Evolutionary conservation across 2,797 vertebrate species (phyloP).

Genomic region (Enteromius mattozi): DNA sequence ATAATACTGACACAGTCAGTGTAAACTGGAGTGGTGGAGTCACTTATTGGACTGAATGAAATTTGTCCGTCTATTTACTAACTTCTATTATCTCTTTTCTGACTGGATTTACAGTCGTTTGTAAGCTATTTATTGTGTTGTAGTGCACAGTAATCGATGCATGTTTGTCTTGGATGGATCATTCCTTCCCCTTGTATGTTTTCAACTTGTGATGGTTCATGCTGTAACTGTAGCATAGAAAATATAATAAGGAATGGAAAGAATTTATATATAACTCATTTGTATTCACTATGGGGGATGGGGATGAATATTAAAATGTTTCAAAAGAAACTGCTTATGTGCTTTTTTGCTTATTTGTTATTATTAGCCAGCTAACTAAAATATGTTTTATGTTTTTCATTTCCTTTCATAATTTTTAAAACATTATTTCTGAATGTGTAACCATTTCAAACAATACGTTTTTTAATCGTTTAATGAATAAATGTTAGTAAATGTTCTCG

Average conservation of each 20-base stretch:
- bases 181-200: slow-evolving; percentile 52
- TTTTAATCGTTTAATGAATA: background rate
- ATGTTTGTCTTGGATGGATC: slow-evolving; percentile 66
- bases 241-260: slow-evolving; percentile 70
- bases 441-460: fast-evolving
- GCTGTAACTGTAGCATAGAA: slow-evolving; percentile 72
- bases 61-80: slow-evolving; percentile 35
- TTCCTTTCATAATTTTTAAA: background rate
- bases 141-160: slow-evolving; percentile 67
- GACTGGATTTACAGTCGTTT: slow-evolving; percentile 78
- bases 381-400: background rate
- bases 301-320: slow-evolving; percentile 72
- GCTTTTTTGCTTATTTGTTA: background rate
- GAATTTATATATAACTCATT: slow-evolving; percentile 73
- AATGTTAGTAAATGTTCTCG: background rate
- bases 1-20: slow-evolving; percentile 25
- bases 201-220: slow-evolving; percentile 65
- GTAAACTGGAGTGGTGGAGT: slow-evolving; percentile 23
- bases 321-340: slow-evolving; percentile 49
- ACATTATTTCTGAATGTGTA: background rate
- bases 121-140: slow-evolving; percentile 58
- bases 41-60: slow-evolving; percentile 35
- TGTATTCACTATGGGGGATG: slow-evolving; percentile 73
- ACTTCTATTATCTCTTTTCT: slow-evolving; percentile 61
- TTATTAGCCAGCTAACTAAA: background rate